Evolutionary conservation across 2,888 invertebrate genomes (phyloP).

Genomic region (Arctia plantaginis): DNA sequence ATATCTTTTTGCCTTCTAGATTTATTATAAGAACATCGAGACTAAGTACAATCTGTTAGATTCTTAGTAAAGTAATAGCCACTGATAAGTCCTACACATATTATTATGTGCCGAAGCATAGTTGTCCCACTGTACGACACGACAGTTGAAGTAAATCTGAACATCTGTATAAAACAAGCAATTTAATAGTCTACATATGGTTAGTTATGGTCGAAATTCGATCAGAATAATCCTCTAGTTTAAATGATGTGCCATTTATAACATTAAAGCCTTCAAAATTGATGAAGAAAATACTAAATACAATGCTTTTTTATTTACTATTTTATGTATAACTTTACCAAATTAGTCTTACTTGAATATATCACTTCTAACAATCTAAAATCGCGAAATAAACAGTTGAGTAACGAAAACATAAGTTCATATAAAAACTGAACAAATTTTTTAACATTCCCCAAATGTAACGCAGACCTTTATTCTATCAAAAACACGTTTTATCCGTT

Average conservation of each 20-base stretch:
- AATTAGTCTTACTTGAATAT: not conserved
- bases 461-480: not conserved
- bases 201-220: not conserved
- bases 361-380: not conserved
- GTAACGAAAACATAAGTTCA: not conserved
- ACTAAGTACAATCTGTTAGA: not conserved
- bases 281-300: too few relatives aligned
- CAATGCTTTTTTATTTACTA: too few relatives aligned
- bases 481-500: slow-evolving; percentile 19
- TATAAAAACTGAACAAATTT: not conserved
- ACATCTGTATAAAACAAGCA: too few relatives aligned
- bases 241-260: too few relatives aligned
- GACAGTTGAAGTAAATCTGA: too few relatives aligned
- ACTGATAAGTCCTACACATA: too few relatives aligned
- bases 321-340: too few relatives aligned
- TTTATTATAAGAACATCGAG: not conserved
- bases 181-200: not conserved
- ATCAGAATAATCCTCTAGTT: too few relatives aligned
- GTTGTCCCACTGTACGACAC: too few relatives aligned
- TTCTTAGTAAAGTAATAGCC: not conserved
- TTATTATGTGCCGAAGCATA: too few relatives aligned
- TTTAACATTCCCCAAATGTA: not conserved
- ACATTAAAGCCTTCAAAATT: too few relatives aligned
- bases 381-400: not conserved
- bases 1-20: not conserved